Percentiles rank a stretch among this genome's conserved stretches.
These are phyloP conservation scores for Protophormia terraenovae DNA, from an alignment of 2,888 invertebrate species.

Conservation along the genomic window DNA sequence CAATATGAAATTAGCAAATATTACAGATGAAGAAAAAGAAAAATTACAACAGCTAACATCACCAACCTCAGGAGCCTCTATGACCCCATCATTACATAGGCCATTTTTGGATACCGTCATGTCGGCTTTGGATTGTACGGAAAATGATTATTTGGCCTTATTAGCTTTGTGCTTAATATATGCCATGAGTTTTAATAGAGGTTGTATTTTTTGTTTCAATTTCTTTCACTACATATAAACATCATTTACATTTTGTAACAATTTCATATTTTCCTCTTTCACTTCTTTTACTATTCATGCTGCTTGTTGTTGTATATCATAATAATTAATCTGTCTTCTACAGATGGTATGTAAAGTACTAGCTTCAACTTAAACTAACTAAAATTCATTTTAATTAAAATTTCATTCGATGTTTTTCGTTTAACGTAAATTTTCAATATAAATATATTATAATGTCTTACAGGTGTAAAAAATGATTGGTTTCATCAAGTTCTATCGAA, in stretches of 20 bases:
- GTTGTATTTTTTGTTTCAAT: conserved; percentile 81
- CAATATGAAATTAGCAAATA: conserved; percentile 84
- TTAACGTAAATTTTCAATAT: neutral
- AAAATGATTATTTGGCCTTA: conserved; percentile 96
- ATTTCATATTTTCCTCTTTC: conserved; percentile 54
- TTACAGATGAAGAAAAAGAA: conserved; percentile 97
- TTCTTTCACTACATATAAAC: conserved; percentile 68
- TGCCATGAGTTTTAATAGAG: conserved; percentile 96
- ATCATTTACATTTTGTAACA: conserved; percentile 38
- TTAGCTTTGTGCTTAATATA: conserved; percentile 95
- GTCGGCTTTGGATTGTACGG: conserved; percentile 92
- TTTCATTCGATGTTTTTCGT: neutral
- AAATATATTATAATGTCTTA: conserved; percentile 55
- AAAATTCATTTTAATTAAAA: conserved; percentile 25
- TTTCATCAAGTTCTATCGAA: conserved; percentile 89
- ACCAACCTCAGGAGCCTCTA: conserved; percentile 56
- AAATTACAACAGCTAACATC: conserved; percentile 80
- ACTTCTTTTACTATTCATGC: conserved; percentile 61
- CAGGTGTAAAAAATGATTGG: conserved; percentile 92
- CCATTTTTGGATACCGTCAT: conserved; percentile 94
- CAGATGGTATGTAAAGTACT: conserved; percentile 77
- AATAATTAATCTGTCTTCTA: conserved; percentile 59
- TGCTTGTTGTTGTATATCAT: conserved; percentile 52
- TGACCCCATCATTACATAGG: conserved; percentile 74
- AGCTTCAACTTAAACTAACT: conserved; percentile 27